Conservation (phyloP, 2,113 vertebrate species). For the Aleadryas rufinucha region DNA sequence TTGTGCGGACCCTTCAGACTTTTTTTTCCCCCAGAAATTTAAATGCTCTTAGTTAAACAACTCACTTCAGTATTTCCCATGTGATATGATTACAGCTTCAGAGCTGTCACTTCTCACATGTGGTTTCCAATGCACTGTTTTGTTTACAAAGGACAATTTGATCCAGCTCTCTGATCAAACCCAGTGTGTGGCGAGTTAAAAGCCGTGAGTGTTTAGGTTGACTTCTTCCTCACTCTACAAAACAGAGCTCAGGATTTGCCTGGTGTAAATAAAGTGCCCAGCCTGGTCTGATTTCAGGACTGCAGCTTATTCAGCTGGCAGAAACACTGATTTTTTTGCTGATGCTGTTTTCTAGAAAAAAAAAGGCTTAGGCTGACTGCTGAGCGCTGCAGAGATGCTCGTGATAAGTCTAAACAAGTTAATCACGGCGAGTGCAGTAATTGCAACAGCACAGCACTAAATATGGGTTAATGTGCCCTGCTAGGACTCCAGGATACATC, state of each 20-base stretch:
- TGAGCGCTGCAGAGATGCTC: neutral
- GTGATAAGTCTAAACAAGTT: neutral
- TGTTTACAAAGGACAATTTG: neutral
- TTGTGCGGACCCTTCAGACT: neutral
- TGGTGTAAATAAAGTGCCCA: neutral
- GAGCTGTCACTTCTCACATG: neutral
- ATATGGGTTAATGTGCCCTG: neutral
- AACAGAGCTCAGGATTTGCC: neutral
- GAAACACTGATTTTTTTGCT: neutral
- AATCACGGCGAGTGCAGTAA: neutral
- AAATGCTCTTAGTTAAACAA: neutral
- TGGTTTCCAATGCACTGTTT: neutral
- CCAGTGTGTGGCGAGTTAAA: neutral
- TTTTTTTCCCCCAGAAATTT: neutral
- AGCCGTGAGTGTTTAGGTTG: neutral
- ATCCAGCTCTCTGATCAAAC: conserved; percentile 4
- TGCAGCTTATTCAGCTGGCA: neutral
- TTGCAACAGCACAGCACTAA: neutral
- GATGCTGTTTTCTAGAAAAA: neutral
- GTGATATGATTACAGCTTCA: neutral
- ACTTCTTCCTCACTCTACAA: neutral
- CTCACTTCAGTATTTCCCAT: neutral
- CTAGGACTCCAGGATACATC: neutral
- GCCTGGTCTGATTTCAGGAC: neutral
- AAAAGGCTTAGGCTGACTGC: neutral